Percentiles rank a stretch among this genome's conserved stretches.
Evolutionary conservation across 1,140 invertebrate genomes (phyloP).

Genomic region (Caenorhabditis remanei): DNA sequence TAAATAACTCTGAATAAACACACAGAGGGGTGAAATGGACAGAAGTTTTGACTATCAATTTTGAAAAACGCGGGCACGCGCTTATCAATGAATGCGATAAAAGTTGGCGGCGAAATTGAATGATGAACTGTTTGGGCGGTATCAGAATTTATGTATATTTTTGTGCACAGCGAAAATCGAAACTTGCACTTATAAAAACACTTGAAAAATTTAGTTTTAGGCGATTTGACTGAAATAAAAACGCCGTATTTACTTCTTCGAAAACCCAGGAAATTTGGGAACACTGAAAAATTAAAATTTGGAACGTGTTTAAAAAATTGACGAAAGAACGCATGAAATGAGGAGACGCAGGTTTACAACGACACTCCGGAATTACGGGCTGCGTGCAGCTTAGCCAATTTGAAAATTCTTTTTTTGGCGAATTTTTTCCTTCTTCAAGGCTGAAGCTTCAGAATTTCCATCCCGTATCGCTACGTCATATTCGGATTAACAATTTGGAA

Average conservation of each 20-base stretch:
- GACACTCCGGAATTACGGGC: background rate
- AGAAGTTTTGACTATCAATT: background rate
- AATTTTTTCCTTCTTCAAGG: background rate
- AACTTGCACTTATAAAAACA: too few species aligned
- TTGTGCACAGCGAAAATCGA: too few species aligned
- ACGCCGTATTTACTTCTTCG: too few species aligned
- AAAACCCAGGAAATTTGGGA: background rate
- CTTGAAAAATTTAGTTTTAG: too few species aligned
- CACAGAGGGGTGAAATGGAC: background rate
- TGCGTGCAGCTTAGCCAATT: background rate
- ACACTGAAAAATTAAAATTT: background rate
- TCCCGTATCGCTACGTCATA: too few species aligned
- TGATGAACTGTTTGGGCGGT: background rate
- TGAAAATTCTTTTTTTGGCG: background rate
- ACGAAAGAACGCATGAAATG: background rate
- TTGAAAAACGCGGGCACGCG: background rate
- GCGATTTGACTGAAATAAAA: too few species aligned
- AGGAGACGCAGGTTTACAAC: slow-evolving; percentile 6
- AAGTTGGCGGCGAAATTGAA: background rate
- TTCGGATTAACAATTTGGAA: background rate
- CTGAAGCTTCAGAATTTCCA: background rate
- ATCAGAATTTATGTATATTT: background rate
- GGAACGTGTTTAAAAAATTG: background rate
- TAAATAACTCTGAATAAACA: background rate
- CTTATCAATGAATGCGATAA: background rate